Percentiles rank a stretch among this genome's conserved stretches.
Evolutionary conservation across 2,113 vertebrate genomes (phyloP).

Genomic region (Apteryx mantelli): DNA sequence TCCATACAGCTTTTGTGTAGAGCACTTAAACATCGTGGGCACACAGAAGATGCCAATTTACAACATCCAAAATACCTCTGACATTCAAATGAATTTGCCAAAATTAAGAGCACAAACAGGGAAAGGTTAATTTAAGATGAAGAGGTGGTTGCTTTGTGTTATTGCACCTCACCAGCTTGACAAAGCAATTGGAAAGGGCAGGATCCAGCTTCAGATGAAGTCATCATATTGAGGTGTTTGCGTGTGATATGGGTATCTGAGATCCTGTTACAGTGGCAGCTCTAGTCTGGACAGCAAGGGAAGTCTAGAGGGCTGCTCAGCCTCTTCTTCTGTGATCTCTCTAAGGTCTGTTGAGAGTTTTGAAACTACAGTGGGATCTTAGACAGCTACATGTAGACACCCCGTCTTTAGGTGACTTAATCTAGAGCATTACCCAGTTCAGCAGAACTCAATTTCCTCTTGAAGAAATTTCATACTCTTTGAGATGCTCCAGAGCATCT

Average conservation of each 20-base stretch:
- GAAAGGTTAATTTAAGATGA: neutral
- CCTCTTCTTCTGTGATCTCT: neutral
- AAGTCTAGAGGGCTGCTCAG: neutral
- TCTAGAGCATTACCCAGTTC: neutral
- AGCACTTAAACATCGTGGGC: neutral
- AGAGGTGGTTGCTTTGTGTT: neutral
- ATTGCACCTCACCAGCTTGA: neutral
- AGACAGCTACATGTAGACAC: neutral
- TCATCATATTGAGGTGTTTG: neutral
- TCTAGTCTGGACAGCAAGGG: neutral
- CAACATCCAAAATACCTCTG: neutral
- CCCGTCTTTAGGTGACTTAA: neutral
- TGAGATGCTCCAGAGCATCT: neutral
- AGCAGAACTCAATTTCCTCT: neutral
- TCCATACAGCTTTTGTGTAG: neutral
- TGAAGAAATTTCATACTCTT: neutral
- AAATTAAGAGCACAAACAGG: neutral
- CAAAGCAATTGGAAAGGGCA: neutral
- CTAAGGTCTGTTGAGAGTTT: neutral
- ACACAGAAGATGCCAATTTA: neutral
- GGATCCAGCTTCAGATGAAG: neutral
- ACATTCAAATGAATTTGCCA: neutral
- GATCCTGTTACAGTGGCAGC: neutral
- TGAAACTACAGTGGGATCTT: neutral
- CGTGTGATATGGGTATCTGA: neutral